Evolutionary conservation across 2,888 invertebrate genomes (phyloP), one percentile per base, ranked within the genome.

Genomic region (Nipponacmea schrenckii): DNA sequence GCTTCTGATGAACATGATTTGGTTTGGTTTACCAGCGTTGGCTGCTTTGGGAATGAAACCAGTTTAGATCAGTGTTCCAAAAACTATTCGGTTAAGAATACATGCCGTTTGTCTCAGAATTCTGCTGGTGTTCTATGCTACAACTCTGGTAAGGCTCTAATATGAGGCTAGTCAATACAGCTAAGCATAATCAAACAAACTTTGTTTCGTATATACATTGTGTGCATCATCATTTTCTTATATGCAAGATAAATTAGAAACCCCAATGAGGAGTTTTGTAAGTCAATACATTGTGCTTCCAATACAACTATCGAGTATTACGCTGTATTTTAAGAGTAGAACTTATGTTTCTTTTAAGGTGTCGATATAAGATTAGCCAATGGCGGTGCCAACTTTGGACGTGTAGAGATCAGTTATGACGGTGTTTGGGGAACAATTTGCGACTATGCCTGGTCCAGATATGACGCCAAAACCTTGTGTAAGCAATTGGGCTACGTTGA

Each of bases 41-140:
- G 76, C 26, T 85, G 85, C 73, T 75, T 73, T 14, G 80, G 79
- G n/a, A 63, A 39, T 0, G 84, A 83, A 26, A 70, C 39, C 5
- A 70, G 67, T 15, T 72, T 84, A 8, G 62, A 50, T 3, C 72
- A 79, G 7, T 85, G 85, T 74, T 26, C 64, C 0, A 74, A 73
- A 68, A 78, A 75, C 56, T 62, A 65, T 0, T 70, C 67, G 27
- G 80, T 81, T 12, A 63, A 74, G 0, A 66, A 75, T 12, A 70
- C 71, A 10, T 84, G 83, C 68, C 74, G 81, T 0, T 69, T 73
- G n/a, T 78, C 79, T 4, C 64, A 75, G 45, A 75, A 70, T 44
- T 69, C 80, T 48, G 83, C 84, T 65, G 83, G 84, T 1, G 84
- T 83, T 1, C 72, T 85, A 14, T 85, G 85, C 69, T 82, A 79